Conservation (phyloP, 2,797 vertebrate species). For the Pagetopsis macropterus region DNA sequence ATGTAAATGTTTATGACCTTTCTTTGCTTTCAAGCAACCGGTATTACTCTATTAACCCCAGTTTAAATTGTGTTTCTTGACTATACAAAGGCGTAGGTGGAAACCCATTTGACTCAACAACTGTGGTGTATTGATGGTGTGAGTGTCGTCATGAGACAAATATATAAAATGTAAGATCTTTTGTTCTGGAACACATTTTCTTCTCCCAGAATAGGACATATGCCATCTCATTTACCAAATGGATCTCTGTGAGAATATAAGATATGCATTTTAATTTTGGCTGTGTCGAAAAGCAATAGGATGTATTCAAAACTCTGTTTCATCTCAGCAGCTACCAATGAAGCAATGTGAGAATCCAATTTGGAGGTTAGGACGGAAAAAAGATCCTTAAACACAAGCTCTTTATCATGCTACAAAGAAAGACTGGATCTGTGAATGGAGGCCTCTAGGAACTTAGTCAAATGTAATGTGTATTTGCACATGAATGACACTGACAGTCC, state of each 20-base stretch:
- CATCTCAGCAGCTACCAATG: constrained; percentile 28
- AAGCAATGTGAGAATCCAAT: constrained; percentile 55
- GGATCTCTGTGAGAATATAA: constrained; percentile 6
- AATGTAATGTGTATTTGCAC: constrained; percentile 55
- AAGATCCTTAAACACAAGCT: constrained; percentile 37
- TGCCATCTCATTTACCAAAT: neutral
- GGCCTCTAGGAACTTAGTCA: constrained; percentile 20
- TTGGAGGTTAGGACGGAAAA: constrained; percentile 38
- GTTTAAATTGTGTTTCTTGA: neutral
- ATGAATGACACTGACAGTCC: constrained; percentile 41
- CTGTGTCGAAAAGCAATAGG: neutral
- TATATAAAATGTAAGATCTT: neutral
- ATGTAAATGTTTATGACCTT: no score
- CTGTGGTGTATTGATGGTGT: neutral
- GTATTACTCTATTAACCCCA: neutral
- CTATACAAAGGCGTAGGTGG: neutral
- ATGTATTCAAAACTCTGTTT: constrained; percentile 22
- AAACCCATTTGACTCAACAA: neutral
- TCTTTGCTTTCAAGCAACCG: neutral
- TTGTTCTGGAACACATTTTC: neutral
- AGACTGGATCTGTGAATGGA: constrained; percentile 30
- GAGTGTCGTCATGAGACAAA: neutral
- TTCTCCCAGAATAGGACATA: neutral
- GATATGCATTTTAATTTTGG: constrained; percentile 10
- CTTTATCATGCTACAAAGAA: constrained; percentile 38